Evolutionary conservation across 1,140 invertebrate genomes (phyloP).

Genomic region (Drosophila nebulosa): DNA sequence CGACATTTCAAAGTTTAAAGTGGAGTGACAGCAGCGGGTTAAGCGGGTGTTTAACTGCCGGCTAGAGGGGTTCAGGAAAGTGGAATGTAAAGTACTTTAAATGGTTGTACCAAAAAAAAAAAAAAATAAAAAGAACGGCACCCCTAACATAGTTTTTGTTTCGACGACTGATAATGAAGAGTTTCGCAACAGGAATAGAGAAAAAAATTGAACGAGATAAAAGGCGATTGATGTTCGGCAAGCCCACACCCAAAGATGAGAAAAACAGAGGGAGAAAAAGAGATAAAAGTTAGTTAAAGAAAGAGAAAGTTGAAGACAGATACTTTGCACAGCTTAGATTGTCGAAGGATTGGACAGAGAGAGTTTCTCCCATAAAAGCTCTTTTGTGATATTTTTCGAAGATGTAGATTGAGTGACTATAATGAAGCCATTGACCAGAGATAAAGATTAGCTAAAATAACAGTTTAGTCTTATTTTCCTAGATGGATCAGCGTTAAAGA

Average conservation of each 20-base stretch:
- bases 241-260: neutral
- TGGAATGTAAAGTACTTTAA: constrained; percentile 3
- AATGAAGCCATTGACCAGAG: too few relatives aligned
- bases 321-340: neutral
- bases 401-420: too few relatives aligned
- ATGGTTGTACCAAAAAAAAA: neutral
- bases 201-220: neutral
- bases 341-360: too few relatives aligned
- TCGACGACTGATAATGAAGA: neutral
- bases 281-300: neutral
- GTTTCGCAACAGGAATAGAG: neutral
- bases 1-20: constrained; percentile 1
- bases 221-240: neutral
- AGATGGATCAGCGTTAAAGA: too few relatives aligned
- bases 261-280: neutral
- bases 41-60: neutral
- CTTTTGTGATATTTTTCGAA: too few relatives aligned
- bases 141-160: neutral
- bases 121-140: neutral
- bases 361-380: too few relatives aligned
- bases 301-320: neutral
- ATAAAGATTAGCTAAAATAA: too few relatives aligned
- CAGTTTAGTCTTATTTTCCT: too few relatives aligned
- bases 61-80: neutral
- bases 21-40: neutral